Evolutionary conservation across 2,888 invertebrate genomes (phyloP).

Genomic region (Cactoblastis cactorum): DNA sequence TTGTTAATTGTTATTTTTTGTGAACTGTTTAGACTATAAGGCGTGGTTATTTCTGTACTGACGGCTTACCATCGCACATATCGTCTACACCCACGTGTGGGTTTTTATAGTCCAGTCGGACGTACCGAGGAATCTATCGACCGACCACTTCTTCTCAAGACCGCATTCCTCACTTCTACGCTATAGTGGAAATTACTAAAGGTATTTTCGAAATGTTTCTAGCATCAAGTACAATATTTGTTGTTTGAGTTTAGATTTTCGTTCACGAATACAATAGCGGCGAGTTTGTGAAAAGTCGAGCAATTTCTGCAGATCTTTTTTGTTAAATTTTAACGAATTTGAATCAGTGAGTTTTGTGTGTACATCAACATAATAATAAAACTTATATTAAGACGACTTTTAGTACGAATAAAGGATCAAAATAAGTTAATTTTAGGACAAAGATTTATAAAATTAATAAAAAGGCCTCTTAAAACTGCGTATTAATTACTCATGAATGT

Average conservation of each 20-base stretch:
- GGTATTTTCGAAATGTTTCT: not conserved
- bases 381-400: too few species aligned
- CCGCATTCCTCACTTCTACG: slow-evolving; percentile 9
- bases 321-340: too few species aligned
- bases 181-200: not conserved
- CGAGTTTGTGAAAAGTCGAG: too few species aligned
- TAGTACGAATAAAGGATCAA: not conserved
- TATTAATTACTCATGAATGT: slow-evolving; percentile 6
- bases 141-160: slow-evolving; percentile 3
- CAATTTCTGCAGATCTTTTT: too few species aligned
- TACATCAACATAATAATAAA: too few species aligned
- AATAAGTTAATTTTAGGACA: too few species aligned
- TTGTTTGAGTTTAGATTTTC: not conserved
- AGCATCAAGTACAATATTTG: not conserved
- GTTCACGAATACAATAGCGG: not conserved
- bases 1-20: slow-evolving; percentile 15
- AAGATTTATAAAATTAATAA: not conserved
- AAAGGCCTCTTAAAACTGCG: slow-evolving; percentile 2
- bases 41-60: slow-evolving; percentile 12
- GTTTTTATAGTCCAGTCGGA: slow-evolving; percentile 14
- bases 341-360: too few species aligned
- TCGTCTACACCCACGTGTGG: slow-evolving; percentile 7
- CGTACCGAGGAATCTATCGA: slow-evolving; percentile 11
- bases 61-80: slow-evolving; percentile 1
- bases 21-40: slow-evolving; percentile 13